Evolutionary conservation across 2,888 invertebrate species (phyloP), one percentile per base, ranked within the genome.

Genomic region (Drosophila incognita): DNA sequence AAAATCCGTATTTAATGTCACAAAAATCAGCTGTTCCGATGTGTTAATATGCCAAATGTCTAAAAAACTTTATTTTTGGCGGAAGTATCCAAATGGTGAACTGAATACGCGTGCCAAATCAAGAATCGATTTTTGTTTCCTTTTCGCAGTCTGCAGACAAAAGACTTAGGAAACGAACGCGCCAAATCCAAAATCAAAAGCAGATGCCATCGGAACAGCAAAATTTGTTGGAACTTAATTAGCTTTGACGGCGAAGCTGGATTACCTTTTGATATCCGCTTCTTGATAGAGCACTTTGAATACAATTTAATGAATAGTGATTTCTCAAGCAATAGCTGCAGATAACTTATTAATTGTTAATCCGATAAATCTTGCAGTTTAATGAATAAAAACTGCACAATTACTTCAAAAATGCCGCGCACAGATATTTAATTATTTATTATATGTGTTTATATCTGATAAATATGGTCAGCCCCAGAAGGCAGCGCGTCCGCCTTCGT

Each of bases 81-180:
- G 84, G 84, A 85, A 85, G 87, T 89, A 11, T n/a, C 68, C 27
- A 13, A 11, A 31, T 10, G 15, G 15, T 65, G 71, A 57, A 52
- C 48, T 56, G 69, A 76, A 67, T 68, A 65, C 54, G 75, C 76
- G 76, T 79, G 83, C 85, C 74, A 74, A 89, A 90, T 86, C 90
- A 74, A 89, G 89, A 76, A 63, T 63, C 70, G 57, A 51, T 29
- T 74, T 38, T 24, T 56, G 82, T 75, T 90, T 85, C 87, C 78
- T 89, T 82, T 74, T 66, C 52, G 73, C 62, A 59, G n/a, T 31
- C 24, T 15, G 21, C 56, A 82, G 80, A 79, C 88, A 89, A 88
- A 88, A 89, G 87, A 91, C 82, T 81, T 83, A 89, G 81, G 75
- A 70, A 82, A 78, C 90, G 48, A 89, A 89, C 87, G 59, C 81